These are phyloP conservation scores for Drosophila mojavensis DNA, from an alignment of 1,140 invertebrate genomes.

Conservation along the genomic window DNA sequence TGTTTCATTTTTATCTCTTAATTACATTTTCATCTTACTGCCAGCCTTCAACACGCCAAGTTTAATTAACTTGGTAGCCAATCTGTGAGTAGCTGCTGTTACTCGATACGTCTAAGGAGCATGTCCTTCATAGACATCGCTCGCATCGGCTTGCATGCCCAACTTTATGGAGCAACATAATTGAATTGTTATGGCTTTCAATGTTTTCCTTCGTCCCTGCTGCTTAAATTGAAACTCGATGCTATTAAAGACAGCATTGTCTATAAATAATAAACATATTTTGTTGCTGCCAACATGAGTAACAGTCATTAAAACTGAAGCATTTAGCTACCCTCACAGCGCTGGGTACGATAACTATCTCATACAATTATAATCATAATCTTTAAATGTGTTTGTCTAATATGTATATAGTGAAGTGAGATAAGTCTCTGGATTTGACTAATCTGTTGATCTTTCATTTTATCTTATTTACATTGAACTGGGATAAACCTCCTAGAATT, in stretches of 20 bases:
- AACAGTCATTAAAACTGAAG: background rate
- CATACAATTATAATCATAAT: no score
- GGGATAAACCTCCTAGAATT: no score
- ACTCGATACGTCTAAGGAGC: constrained; percentile 17
- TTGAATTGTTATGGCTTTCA: constrained; percentile 66
- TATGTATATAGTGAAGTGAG: no score
- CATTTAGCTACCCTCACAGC: no score
- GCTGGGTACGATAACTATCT: no score
- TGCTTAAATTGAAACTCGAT: constrained; percentile 22
- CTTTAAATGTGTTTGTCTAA: no score
- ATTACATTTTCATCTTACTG: constrained; percentile 72
- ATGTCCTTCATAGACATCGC: constrained; percentile 9
- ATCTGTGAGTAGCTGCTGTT: constrained; percentile 26
- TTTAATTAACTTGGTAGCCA: constrained; percentile 73
- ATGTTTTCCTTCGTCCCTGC: background rate
- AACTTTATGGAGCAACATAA: constrained; percentile 57
- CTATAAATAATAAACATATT: constrained; percentile 3
- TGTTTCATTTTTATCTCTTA: constrained; percentile 77
- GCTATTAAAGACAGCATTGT: constrained; percentile 26
- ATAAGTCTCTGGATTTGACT: no score
- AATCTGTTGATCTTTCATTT: no score
- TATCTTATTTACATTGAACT: no score
- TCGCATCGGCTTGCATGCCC: constrained; percentile 1
- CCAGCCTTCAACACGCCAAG: constrained; percentile 56
- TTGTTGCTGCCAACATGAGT: background rate